Conservation (phyloP, 1,140 invertebrate genomes). For the Arion vulgaris region DNA sequence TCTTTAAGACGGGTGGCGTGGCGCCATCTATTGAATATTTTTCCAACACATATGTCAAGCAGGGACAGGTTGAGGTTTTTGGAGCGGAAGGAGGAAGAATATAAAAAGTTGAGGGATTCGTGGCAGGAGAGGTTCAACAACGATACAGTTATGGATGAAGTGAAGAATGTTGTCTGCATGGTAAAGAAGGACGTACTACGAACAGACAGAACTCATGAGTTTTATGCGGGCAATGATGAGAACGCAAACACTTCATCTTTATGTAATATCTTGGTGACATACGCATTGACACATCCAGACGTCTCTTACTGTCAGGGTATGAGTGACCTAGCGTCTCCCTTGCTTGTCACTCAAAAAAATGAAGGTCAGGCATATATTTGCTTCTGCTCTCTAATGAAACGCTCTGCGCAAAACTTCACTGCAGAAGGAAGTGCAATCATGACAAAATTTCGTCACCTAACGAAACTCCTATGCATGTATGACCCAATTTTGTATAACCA, state of each 20-base stretch:
- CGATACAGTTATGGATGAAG: conserved; percentile 78
- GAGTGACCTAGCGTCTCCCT: conserved; percentile 95
- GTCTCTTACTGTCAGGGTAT: conserved; percentile 98
- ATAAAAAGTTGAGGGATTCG: conserved; percentile 83
- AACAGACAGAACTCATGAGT: conserved; percentile 93
- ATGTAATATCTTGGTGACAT: conserved; percentile 96
- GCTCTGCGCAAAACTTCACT: conserved; percentile 90
- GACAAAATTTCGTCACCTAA: conserved; percentile 91
- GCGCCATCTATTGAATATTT: conserved; percentile 97
- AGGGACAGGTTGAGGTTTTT: conserved; percentile 95
- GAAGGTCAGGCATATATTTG: conserved; percentile 97
- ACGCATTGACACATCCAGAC: conserved; percentile 93
- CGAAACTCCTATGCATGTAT: conserved; percentile 90
- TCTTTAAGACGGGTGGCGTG: conserved; percentile 84
- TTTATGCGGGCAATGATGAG: conserved; percentile 95
- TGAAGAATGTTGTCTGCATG: conserved; percentile 93
- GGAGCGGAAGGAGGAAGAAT: conserved; percentile 91
- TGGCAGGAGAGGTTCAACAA: conserved; percentile 77
- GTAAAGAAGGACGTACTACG: conserved; percentile 89
- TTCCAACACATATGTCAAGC: conserved; percentile 88
- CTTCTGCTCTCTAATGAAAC: conserved; percentile 94
- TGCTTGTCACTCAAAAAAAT: conserved; percentile 95
- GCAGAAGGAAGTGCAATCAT: conserved; percentile 95
- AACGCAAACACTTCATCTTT: conserved; percentile 94
- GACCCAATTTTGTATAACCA: conserved; percentile 94